These are phyloP conservation scores for Planococcus citri DNA, from an alignment of 1,140 invertebrate genomes.

Conservation along the genomic window DNA sequence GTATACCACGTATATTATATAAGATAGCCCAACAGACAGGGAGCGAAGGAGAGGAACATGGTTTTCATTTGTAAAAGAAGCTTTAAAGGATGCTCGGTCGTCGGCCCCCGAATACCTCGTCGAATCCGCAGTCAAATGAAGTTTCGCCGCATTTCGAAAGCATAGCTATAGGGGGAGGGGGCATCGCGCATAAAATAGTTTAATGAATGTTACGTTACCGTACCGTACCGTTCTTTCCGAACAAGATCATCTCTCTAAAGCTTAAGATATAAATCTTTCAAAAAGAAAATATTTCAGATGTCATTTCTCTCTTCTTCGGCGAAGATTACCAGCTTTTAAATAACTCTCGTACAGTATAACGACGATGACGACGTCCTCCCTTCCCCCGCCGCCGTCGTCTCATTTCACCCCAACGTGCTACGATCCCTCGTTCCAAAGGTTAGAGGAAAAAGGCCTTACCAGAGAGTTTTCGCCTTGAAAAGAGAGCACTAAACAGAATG, in stretches of 20 bases:
- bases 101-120: neutral
- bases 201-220: conserved; percentile 19
- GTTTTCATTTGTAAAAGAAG: neutral
- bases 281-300: neutral
- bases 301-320: neutral
- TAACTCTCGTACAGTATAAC: no score
- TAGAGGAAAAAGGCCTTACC: neutral
- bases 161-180: no score
- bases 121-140: neutral
- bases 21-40: no score
- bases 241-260: conserved; percentile 15
- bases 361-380: no score
- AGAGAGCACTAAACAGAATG: conserved; percentile 15
- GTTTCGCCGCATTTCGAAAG: neutral
- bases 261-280: conserved; percentile 20
- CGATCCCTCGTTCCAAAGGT: neutral
- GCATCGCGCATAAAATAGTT: conserved; percentile 2
- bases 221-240: conserved; percentile 3
- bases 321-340: conserved; percentile 18
- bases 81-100: neutral
- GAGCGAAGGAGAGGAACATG: no score
- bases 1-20: no score
- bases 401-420: no score
- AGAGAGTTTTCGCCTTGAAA: neutral
- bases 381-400: no score